A percentile compares a stretch with the other conserved stretches of the same genome.
These are phyloP conservation scores for Arenicola marina DNA, from an alignment of 2,888 invertebrate genomes.

Conservation along the genomic window DNA sequence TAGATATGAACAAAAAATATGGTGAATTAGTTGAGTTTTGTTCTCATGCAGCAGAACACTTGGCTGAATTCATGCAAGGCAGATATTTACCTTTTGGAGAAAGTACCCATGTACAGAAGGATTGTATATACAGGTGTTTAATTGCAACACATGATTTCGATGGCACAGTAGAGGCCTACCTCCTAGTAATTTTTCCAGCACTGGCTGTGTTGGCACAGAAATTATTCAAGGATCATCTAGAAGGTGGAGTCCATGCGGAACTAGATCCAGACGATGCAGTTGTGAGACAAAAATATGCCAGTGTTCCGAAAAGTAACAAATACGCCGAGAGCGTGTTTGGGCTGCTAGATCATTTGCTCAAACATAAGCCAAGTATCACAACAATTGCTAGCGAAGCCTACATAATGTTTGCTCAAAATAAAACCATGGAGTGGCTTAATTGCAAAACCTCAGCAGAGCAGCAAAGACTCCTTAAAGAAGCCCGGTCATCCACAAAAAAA, in stretches of 20 bases:
- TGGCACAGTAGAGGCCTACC: not conserved
- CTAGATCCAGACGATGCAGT: not conserved
- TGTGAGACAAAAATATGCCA: not conserved
- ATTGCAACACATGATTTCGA: not conserved
- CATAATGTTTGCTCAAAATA: constrained; percentile 11
- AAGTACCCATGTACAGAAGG: not conserved
- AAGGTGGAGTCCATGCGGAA: constrained; percentile 1
- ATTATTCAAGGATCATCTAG: constrained; percentile 8
- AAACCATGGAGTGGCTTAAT: constrained; percentile 8
- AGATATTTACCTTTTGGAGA: constrained; percentile 2
- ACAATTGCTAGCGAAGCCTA: constrained; percentile 12
- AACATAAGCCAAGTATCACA: constrained; percentile 5
- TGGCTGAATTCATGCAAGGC: constrained; percentile 3
- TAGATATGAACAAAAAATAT: constrained; percentile 8
- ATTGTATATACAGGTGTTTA: not conserved
- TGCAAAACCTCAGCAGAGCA: not conserved
- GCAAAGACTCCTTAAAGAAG: not conserved
- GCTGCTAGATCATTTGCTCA: constrained; percentile 1
- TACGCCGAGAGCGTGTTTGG: constrained; percentile 8
- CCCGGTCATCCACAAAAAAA: not conserved
- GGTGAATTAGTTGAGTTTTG: not conserved
- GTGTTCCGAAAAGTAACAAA: constrained; percentile 5
- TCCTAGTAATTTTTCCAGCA: constrained; percentile 8
- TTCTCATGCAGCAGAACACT: not conserved
- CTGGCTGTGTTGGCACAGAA: not conserved